A percentile compares a stretch with the other conserved stretches of the same genome.
Conservation (phyloP, 2,113 vertebrate species). For the Brienomyrus longianalis region DNA sequence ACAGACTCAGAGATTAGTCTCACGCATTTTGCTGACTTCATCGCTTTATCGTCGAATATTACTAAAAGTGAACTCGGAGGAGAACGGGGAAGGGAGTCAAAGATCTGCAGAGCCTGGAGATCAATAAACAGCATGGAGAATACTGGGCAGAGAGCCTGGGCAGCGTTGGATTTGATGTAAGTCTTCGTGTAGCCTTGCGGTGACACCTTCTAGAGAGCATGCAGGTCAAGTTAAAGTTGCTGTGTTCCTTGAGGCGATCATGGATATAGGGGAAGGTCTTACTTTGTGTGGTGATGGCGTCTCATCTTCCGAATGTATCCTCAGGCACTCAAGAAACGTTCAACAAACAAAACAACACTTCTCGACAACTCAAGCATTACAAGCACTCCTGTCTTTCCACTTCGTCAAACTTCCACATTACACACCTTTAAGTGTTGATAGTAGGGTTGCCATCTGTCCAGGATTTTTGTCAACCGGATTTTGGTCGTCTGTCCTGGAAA, state of each 20-base stretch:
- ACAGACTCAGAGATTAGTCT: constrained; percentile 5
- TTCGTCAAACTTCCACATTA: neutral
- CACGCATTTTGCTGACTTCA: neutral
- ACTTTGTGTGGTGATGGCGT: neutral
- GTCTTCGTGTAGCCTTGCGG: neutral
- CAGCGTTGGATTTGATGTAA: neutral
- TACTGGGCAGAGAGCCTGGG: neutral
- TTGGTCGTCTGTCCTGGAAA: no score
- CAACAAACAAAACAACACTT: neutral
- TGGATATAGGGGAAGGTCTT: neutral
- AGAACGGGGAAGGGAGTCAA: neutral
- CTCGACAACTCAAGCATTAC: neutral
- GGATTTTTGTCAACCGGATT: no score
- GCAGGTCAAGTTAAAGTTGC: neutral
- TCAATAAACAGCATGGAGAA: neutral
- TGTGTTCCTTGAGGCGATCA: neutral
- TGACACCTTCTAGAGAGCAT: neutral
- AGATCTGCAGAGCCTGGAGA: neutral
- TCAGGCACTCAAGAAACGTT: neutral
- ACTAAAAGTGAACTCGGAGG: neutral
- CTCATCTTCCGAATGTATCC: neutral
- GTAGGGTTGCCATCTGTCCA: neutral
- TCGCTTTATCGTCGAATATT: neutral
- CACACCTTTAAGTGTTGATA: neutral
- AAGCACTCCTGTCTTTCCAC: neutral